These are phyloP conservation scores for Amphimallon solstitiale DNA, from an alignment of 2,888 invertebrate species.

Conservation along the genomic window DNA sequence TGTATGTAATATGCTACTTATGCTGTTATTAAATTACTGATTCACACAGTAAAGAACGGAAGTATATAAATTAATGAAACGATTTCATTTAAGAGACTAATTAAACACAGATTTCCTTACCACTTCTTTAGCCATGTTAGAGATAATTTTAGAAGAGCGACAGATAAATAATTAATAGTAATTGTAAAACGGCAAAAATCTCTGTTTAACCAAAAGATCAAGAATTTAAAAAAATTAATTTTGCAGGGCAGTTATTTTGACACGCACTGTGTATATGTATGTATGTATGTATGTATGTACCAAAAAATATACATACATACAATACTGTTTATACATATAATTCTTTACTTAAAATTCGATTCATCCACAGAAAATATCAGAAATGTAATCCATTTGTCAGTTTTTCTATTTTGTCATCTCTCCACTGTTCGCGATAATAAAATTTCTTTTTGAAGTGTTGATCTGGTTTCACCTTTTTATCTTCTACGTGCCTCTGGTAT, in stretches of 20 bases:
- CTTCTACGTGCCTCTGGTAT: conserved; percentile 68
- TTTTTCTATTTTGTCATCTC: conserved; percentile 61
- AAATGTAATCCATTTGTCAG: conserved; percentile 52
- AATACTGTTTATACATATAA: conserved; percentile 39
- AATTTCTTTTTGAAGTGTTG: conserved; percentile 88
- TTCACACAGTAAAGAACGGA: no score
- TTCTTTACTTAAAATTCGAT: conserved; percentile 22
- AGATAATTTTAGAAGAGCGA: no score
- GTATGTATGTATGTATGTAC: conserved; percentile 15
- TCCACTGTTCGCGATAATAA: conserved; percentile 74
- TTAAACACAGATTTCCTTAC: no score
- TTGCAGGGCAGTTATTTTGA: no score
- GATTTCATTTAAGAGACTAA: no score
- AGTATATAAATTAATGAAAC: no score
- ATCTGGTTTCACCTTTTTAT: conserved; percentile 63
- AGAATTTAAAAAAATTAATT: no score
- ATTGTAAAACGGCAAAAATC: conserved; percentile 4
- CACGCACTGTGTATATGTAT: conserved; percentile 4
- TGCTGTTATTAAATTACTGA: no score
- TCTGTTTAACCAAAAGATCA: conserved; percentile 19
- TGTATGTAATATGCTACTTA: no score
- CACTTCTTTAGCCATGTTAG: no score
- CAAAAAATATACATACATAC: conserved; percentile 40
- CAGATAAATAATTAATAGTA: background rate
- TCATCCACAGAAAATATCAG: conserved; percentile 54